Conservation (phyloP, 2,888 invertebrate genomes). For the Ctena decussata region DNA sequence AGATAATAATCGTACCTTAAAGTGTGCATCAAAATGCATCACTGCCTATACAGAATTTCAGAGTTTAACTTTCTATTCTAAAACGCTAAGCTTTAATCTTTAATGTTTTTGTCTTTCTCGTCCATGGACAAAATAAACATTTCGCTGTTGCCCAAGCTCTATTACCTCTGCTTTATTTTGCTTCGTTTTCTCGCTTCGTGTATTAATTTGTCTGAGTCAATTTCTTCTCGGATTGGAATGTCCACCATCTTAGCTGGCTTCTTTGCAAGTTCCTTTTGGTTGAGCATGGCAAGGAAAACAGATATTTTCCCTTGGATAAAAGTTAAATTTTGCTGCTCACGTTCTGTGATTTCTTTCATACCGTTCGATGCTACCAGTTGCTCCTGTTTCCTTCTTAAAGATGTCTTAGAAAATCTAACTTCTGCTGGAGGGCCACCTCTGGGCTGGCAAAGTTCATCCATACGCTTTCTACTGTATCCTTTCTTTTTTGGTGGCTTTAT, state of each 20-base stretch:
- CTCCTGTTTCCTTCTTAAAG: conserved; percentile 58
- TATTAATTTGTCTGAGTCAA: background rate
- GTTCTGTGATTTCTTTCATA: conserved; percentile 31
- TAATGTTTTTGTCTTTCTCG: no score
- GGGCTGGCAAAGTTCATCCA: conserved; percentile 59
- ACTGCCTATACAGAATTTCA: no score
- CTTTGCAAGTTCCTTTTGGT: conserved; percentile 35
- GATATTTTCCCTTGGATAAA: conserved; percentile 63
- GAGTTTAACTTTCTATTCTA: no score
- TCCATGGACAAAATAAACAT: no score
- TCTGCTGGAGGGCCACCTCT: conserved; percentile 62
- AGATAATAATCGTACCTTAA: no score
- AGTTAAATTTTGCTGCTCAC: conserved; percentile 52
- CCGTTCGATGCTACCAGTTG: conserved; percentile 53
- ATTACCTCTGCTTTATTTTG: background rate
- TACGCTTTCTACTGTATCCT: conserved; percentile 48
- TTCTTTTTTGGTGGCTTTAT: background rate
- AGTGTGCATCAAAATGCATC: no score
- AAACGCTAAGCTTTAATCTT: no score
- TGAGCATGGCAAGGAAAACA: conserved; percentile 60
- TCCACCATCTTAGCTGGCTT: conserved; percentile 58
- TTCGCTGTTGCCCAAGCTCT: no score
- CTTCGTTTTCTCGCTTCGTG: conserved; percentile 2
- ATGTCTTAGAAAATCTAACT: conserved; percentile 65
- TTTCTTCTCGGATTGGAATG: conserved; percentile 41